Evolutionary conservation across 92 coral and sea anemone species (phyloP).

Genomic region (Heliopora coerulea): DNA sequence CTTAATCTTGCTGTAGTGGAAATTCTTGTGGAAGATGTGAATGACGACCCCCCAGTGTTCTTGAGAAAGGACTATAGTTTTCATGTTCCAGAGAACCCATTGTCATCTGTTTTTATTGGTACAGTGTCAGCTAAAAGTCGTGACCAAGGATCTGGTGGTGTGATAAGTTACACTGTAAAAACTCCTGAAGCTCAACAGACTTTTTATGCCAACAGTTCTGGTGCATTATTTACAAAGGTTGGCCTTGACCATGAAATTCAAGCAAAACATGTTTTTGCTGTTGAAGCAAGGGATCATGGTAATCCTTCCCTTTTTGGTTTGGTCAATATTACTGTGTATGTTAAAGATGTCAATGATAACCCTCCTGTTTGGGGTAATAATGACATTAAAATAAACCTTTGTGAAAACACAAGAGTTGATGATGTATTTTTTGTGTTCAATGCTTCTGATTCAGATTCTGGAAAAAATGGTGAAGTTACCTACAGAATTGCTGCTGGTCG

Average conservation of each 20-base stretch:
- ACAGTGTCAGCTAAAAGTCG: slow-evolving; percentile 80
- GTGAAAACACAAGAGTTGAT: slow-evolving; percentile 73
- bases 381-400: slow-evolving; percentile 52
- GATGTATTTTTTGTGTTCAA: slow-evolving; percentile 59
- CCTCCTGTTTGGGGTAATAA: slow-evolving; percentile 66
- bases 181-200: slow-evolving; percentile 48
- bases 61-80: slow-evolving; percentile 59
- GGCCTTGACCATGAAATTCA: slow-evolving; percentile 74
- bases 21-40: slow-evolving; percentile 78
- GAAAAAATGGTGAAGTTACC: slow-evolving; percentile 65
- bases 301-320: slow-evolving; percentile 77
- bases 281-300: slow-evolving; percentile 91
- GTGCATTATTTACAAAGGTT: slow-evolving; percentile 56
- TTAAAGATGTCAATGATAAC: slow-evolving; percentile 86
- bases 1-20: slow-evolving; percentile 61
- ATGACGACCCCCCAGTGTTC: slow-evolving; percentile 91
- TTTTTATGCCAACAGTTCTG: slow-evolving; percentile 75
- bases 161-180: slow-evolving; percentile 64
- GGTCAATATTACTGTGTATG: slow-evolving; percentile 68
- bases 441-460: slow-evolving; percentile 79
- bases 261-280: slow-evolving; percentile 49
- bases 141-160: slow-evolving; percentile 89
- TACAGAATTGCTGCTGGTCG: slow-evolving; percentile 73
- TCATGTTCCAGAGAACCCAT: slow-evolving; percentile 65
- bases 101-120: slow-evolving; percentile 57